Evolutionary conservation across 2,797 vertebrate species (phyloP).

Genomic region (Poecilia velifera): DNA sequence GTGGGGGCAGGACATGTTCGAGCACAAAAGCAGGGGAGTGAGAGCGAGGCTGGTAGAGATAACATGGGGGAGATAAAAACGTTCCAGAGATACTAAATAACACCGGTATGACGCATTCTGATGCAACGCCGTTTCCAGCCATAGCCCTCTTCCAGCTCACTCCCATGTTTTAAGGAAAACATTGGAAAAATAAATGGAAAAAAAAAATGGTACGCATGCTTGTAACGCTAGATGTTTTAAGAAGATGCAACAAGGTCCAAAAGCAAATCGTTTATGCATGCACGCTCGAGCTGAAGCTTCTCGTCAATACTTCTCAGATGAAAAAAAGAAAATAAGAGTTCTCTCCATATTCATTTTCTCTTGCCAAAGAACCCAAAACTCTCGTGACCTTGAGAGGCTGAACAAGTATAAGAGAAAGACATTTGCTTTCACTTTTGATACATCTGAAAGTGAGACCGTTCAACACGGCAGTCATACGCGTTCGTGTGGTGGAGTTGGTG

Average conservation of each 20-base stretch:
- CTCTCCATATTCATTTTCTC: conserved; percentile 43
- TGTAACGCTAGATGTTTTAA: conserved; percentile 41
- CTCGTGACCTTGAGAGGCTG: conserved; percentile 63
- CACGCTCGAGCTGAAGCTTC: conserved; percentile 41
- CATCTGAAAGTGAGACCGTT: conserved; percentile 18
- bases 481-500: conserved; percentile 27
- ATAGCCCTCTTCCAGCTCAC: conserved; percentile 25
- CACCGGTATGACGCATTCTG: conserved; percentile 39
- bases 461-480: conserved; percentile 17
- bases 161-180: conserved; percentile 21
- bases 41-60: conserved; percentile 35
- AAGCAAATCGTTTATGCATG: conserved; percentile 52
- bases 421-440: conserved; percentile 31
- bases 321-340: conserved; percentile 34
- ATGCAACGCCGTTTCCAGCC: conserved; percentile 49
- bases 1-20: conserved; percentile 52
- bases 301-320: conserved; percentile 53
- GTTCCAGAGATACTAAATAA: conserved; percentile 37
- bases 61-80: conserved; percentile 32
- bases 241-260: conserved; percentile 26
- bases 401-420: conserved; percentile 48
- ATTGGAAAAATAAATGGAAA: not conserved
- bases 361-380: conserved; percentile 37
- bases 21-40: conserved; percentile 31
- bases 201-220: conserved; percentile 41